phyloP scores from a whole-genome alignment of 2,888 invertebrate genomes.

The Amiota communis region DNA sequence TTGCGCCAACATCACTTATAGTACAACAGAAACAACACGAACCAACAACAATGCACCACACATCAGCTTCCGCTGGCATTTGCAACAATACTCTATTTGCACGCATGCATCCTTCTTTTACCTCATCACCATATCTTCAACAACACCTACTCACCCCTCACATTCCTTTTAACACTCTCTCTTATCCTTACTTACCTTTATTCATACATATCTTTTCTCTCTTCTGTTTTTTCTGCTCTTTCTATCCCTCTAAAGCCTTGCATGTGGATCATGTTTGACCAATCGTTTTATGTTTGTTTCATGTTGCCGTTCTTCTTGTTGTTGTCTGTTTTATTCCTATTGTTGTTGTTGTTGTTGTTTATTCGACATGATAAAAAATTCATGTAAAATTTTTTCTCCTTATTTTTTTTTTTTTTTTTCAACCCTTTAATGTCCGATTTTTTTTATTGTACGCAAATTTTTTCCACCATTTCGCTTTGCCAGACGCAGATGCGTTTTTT shows the following conservation, averaged over 20 bases:
- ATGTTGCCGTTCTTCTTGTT: not conserved
- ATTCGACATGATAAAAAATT: conserved; percentile 25
- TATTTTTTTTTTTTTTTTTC: not conserved
- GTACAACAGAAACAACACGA: not conserved
- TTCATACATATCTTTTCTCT: not conserved
- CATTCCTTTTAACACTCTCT: not conserved
- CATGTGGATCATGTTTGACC: conserved; percentile 30
- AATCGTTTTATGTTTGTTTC: conserved; percentile 27
- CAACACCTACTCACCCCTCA: not conserved
- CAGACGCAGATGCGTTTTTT: conserved; percentile 27
- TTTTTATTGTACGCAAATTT: conserved; percentile 23
- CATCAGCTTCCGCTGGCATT: conserved; percentile 18
- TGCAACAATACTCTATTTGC: not conserved
- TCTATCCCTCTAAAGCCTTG: not conserved
- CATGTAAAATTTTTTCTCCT: not conserved
- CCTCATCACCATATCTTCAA: not conserved
- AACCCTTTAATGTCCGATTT: conserved; percentile 11
- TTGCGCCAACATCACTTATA: not conserved
- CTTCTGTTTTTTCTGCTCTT: no score
- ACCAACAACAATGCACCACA: not conserved
- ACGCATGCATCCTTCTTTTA: no score
- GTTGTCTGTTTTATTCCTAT: not conserved
- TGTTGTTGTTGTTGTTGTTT: conserved; percentile 21
- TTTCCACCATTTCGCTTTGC: conserved; percentile 28
- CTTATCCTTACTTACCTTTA: not conserved